Evolutionary conservation across 1,140 invertebrate species (phyloP).

Genomic region (Sminthurinus signatus): DNA sequence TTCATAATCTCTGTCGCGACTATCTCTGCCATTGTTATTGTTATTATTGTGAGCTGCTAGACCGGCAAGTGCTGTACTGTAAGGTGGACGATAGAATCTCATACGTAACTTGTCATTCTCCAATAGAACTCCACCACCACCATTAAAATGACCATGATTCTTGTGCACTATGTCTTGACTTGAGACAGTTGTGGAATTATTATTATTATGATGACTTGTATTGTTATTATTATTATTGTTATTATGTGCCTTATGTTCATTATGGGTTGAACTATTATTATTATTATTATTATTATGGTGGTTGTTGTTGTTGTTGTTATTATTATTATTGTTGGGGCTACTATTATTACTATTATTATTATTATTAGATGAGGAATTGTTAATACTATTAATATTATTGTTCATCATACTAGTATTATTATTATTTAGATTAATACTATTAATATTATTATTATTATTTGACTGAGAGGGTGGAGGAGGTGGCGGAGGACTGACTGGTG

Average conservation of each 20-base stretch:
- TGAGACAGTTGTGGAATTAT: neutral
- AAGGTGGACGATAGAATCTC: slow-evolving; percentile 5
- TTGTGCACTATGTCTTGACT: neutral
- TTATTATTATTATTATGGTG: neutral
- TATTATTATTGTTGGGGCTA: neutral
- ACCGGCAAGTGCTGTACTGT: slow-evolving; percentile 16
- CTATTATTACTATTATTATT: neutral
- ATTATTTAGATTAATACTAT: neutral
- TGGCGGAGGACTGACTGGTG: neutral
- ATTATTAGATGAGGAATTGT: neutral
- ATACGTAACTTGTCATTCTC: slow-evolving; percentile 9
- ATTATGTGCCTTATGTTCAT: neutral
- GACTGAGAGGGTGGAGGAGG: neutral
- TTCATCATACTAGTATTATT: too few relatives aligned
- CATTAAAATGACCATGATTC: slow-evolving; percentile 2
- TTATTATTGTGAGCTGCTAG: slow-evolving; percentile 12
- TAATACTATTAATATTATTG: neutral
- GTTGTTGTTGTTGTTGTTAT: neutral
- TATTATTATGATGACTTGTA: neutral
- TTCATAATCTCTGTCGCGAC: slow-evolving; percentile 50
- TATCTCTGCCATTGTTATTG: slow-evolving; percentile 9
- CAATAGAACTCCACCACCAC: slow-evolving; percentile 3
- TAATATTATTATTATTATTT: neutral
- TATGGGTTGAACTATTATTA: neutral
- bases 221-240: too few relatives aligned